These are phyloP conservation scores for Nasonia longicornis DNA, from an alignment of 1,140 invertebrate species.

Conservation along the genomic window DNA sequence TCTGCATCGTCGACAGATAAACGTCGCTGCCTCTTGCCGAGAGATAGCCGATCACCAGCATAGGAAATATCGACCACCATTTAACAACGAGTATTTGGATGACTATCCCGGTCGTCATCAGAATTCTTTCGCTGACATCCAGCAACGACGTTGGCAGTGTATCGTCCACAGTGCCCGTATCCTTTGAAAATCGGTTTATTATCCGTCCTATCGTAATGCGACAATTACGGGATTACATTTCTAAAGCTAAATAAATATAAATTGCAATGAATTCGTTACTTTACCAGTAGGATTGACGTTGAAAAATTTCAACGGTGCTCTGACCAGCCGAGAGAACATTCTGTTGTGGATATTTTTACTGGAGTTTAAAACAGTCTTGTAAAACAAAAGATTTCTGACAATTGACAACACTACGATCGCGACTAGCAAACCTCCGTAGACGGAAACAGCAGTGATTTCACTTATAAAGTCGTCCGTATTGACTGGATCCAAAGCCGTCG, in stretches of 20 bases:
- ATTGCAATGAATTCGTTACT: background rate
- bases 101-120: constrained; percentile 19
- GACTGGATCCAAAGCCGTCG: background rate
- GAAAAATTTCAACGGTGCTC: constrained; percentile 71
- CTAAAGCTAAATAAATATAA: background rate
- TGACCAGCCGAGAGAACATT: constrained; percentile 71
- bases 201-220: constrained; percentile 67
- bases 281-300: constrained; percentile 57
- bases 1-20: constrained; percentile 13
- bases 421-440: constrained; percentile 3
- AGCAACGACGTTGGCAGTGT: constrained; percentile 62
- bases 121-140: constrained; percentile 62
- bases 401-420: background rate
- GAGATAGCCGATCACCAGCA: background rate
- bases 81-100: constrained; percentile 37
- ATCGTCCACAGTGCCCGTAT: constrained; percentile 53
- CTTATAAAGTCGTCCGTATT: background rate
- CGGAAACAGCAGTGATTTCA: background rate
- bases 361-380: background rate
- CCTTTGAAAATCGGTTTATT: constrained; percentile 66
- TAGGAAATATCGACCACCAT: constrained; percentile 42
- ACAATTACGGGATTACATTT: background rate
- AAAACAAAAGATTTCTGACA: constrained; percentile 20
- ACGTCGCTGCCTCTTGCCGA: constrained; percentile 1
- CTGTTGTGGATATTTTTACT: constrained; percentile 72